phyloP scores from a whole-genome alignment of 2,797 vertebrate genomes.

The Anabas testudineus region DNA sequence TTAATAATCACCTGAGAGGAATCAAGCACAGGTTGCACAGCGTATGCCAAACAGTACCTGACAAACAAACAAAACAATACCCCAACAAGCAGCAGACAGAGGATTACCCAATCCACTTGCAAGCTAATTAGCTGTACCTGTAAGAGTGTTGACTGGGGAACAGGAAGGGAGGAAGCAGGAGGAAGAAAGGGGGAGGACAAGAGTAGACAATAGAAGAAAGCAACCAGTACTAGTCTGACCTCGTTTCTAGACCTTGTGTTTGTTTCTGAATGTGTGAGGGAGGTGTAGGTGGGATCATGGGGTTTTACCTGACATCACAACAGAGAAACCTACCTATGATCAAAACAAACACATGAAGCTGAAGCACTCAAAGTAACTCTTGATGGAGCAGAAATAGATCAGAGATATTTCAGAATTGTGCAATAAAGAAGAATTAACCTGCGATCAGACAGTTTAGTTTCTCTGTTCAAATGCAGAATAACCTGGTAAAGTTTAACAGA shows the following conservation, averaged over 20 bases:
- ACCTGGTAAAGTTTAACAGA: background rate
- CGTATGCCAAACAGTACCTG: conserved; percentile 65
- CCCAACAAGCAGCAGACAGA: conserved; percentile 66
- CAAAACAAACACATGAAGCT: conserved; percentile 38
- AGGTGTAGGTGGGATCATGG: conserved; percentile 60
- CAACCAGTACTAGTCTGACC: conserved; percentile 60
- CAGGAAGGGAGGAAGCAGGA: conserved; percentile 24
- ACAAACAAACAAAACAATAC: conserved; percentile 75
- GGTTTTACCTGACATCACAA: conserved; percentile 65
- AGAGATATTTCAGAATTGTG: conserved; percentile 7
- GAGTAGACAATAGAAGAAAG: conserved; percentile 58
- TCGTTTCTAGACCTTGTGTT: conserved; percentile 68
- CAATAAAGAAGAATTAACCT: background rate
- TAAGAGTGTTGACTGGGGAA: conserved; percentile 70
- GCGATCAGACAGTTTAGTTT: background rate
- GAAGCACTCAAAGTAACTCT: conserved; percentile 16
- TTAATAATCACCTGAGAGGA: conserved; percentile 81
- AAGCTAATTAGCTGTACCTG: conserved; percentile 72
- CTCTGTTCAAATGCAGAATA: background rate
- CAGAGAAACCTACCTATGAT: conserved; percentile 52
- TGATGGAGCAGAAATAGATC: conserved; percentile 1
- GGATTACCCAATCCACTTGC: conserved; percentile 71
- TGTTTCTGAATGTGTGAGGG: conserved; percentile 59
- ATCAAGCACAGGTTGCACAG: conserved; percentile 69
- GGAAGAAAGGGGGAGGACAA: conserved; percentile 29